A percentile compares a stretch with the other conserved stretches of the same genome.
These are phyloP conservation scores for Drepanosiphum platanoidis DNA, from an alignment of 2,888 invertebrate genomes.

Conservation along the genomic window DNA sequence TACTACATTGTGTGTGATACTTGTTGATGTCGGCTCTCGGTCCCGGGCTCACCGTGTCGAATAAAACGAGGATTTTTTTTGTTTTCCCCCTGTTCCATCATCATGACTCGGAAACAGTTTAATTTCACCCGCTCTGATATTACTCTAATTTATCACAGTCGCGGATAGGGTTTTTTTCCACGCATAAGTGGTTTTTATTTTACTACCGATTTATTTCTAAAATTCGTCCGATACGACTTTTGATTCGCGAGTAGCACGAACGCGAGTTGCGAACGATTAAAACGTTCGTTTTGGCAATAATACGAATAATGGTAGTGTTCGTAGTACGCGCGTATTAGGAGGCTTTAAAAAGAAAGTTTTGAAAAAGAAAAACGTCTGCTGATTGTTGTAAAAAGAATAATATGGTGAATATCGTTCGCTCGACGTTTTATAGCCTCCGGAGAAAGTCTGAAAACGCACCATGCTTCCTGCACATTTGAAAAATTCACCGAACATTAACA, in stretches of 20 bases:
- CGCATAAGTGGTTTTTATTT: not conserved
- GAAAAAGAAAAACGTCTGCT: constrained; percentile 4
- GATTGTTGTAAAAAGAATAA: constrained; percentile 49
- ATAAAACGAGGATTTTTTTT: not conserved
- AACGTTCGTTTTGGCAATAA: not conserved
- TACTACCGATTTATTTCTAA: too few species aligned
- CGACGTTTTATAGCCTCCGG: constrained; percentile 41
- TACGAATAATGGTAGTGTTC: constrained; percentile 8
- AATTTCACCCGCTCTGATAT: too few species aligned
- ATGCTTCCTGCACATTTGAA: constrained; percentile 45
- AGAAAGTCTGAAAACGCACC: constrained; percentile 56
- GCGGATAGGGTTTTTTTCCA: too few species aligned
- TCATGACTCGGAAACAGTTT: not conserved
- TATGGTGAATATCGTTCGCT: constrained; percentile 40
- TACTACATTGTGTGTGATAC: not conserved
- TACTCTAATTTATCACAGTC: too few species aligned
- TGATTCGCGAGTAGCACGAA: too few species aligned
- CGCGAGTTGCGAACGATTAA: too few species aligned
- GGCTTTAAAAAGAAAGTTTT: constrained; percentile 55
- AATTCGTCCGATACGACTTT: too few species aligned
- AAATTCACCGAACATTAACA: constrained; percentile 59
- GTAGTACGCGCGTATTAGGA: constrained; percentile 35
- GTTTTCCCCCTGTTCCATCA: too few species aligned
- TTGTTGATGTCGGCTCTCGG: not conserved
- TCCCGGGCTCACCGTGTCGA: not conserved